A percentile compares a stretch with the other conserved stretches of the same genome.
Evolutionary conservation across 2,797 vertebrate species (phyloP).

Genomic region (Myotis daubentonii): DNA sequence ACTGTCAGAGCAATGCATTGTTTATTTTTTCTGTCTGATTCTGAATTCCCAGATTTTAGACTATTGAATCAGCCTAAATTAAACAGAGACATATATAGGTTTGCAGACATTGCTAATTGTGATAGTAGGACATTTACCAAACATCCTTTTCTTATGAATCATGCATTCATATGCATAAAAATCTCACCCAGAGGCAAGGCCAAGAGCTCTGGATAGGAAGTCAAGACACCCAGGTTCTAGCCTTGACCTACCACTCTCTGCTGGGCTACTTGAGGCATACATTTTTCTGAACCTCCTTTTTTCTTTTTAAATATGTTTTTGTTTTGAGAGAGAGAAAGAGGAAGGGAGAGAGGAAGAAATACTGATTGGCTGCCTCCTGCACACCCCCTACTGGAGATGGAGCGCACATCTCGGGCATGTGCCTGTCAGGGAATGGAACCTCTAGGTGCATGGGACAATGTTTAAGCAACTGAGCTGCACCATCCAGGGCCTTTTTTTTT

Average conservation of each 20-base stretch:
- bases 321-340: background rate
- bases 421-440: background rate
- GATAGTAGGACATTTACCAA: background rate
- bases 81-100: background rate
- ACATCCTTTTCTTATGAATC: background rate
- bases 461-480: background rate
- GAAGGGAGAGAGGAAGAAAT: background rate
- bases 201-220: background rate
- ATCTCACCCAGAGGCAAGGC: background rate
- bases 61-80: background rate
- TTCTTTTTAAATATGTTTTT: background rate
- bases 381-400: background rate
- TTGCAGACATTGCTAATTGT: background rate
- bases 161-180: constrained; percentile 3
- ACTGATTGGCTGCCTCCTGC: background rate
- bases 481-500: background rate
- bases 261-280: background rate
- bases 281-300: background rate
- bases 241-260: background rate
- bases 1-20: background rate
- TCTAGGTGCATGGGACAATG: background rate
- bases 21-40: constrained; percentile 55
- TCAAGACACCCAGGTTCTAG: background rate
- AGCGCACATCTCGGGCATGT: background rate
- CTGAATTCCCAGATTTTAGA: constrained; percentile 49